Conservation (phyloP, 2,888 invertebrate species). For the Drosophila cracens region DNA sequence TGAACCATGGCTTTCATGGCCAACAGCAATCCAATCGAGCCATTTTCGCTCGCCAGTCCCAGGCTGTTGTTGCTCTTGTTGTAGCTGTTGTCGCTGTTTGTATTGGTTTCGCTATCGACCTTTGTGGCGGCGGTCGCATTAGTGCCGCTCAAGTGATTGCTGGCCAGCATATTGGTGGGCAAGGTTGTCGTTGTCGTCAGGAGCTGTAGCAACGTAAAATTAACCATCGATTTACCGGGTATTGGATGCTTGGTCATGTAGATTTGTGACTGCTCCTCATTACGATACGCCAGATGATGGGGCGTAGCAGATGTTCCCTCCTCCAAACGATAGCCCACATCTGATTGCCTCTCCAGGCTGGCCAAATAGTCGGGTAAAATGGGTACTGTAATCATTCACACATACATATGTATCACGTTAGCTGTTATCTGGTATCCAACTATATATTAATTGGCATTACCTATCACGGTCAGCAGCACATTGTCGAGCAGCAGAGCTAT, state of each 20-base stretch:
- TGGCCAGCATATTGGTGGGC: constrained; percentile 41
- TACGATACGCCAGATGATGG: constrained; percentile 81
- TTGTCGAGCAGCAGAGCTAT: constrained; percentile 93
- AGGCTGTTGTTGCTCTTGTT: constrained; percentile 70
- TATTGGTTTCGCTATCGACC: constrained; percentile 47
- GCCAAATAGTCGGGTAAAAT: constrained; percentile 92
- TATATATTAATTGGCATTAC: constrained; percentile 86
- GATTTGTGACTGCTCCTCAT: constrained; percentile 56
- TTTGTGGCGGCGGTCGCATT: constrained; percentile 42
- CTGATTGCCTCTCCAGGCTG: constrained; percentile 85
- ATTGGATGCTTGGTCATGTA: constrained; percentile 84
- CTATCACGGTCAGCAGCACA: constrained; percentile 94
- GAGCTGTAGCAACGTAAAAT: constrained; percentile 79
- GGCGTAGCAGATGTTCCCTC: constrained; percentile 24
- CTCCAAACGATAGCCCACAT: constrained; percentile 27
- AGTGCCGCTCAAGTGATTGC: constrained; percentile 52
- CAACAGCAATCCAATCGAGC: constrained; percentile 88
- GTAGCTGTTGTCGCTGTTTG: constrained; percentile 26
- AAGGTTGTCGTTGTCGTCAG: constrained; percentile 43
- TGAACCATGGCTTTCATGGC: constrained; percentile 93
- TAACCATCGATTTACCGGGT: constrained; percentile 83
- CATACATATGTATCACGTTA: not conserved
- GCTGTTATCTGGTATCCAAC: constrained; percentile 10
- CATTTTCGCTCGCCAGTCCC: constrained; percentile 87
- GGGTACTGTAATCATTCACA: constrained; percentile 87